phyloP scores from a whole-genome alignment of 2,113 vertebrate species.

The Porphyrio hochstetteri region DNA sequence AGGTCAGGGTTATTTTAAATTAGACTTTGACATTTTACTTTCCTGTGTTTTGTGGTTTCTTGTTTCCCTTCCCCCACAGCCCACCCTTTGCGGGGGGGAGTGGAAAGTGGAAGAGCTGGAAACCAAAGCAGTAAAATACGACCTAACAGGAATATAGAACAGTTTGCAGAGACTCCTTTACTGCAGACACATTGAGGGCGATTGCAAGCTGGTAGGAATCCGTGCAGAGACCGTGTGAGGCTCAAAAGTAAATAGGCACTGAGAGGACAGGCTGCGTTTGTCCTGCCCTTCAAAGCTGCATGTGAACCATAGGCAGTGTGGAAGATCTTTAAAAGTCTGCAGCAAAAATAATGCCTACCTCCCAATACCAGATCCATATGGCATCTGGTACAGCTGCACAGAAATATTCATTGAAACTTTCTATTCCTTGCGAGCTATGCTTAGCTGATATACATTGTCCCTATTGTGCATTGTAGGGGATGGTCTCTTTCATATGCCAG shows the following conservation, averaged over 20 bases:
- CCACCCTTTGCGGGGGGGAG: background rate
- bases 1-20: background rate
- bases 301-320: background rate
- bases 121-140: background rate
- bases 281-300: background rate
- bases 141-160: background rate
- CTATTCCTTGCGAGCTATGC: background rate
- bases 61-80: background rate
- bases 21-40: background rate
- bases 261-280: background rate
- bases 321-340: background rate
- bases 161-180: background rate
- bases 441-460: background rate
- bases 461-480: slow-evolving; percentile 56
- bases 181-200: fast-evolving
- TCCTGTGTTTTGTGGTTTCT: background rate
- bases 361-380: background rate
- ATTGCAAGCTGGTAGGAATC: background rate
- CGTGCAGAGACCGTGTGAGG: background rate
- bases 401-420: background rate
- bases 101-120: background rate
- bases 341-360: background rate
- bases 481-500: slow-evolving; percentile 25
- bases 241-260: fast-evolving
- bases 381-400: background rate